phyloP scores from a whole-genome alignment of 2,797 vertebrate genomes.

The Sylvia borin region DNA sequence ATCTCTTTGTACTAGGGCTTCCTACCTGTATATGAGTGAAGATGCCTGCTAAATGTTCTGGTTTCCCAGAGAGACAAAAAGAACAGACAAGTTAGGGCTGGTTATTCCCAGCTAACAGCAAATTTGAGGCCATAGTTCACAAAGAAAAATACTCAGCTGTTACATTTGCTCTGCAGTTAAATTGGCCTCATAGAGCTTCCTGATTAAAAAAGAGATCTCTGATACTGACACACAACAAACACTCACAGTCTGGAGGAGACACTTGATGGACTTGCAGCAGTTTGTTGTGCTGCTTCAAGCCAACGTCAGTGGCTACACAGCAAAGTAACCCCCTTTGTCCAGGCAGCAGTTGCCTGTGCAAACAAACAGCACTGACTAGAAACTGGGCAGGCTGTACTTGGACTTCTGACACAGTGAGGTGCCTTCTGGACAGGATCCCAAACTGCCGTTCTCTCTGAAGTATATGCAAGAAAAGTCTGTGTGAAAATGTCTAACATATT shows the following conservation, averaged over 20 bases:
- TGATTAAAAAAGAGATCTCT: neutral
- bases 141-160: neutral
- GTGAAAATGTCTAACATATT: neutral
- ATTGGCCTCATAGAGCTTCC: neutral
- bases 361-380: neutral
- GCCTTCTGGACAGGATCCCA: neutral
- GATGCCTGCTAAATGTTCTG: neutral
- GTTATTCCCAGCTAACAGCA: neutral
- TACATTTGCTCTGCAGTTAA: neutral
- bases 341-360: neutral
- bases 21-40: neutral
- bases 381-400: neutral
- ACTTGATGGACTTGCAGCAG: neutral
- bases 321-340: rapidly evolving
- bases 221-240: neutral
- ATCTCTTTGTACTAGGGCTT: neutral
- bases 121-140: neutral
- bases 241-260: neutral
- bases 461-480: neutral
- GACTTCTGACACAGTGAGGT: neutral
- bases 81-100: neutral
- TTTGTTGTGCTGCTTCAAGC: neutral
- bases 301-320: neutral
- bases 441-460: neutral
- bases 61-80: neutral